Base-by-base conservation (phyloP, 2,888 invertebrate species). In the Chaetoderma sp. region DNA sequence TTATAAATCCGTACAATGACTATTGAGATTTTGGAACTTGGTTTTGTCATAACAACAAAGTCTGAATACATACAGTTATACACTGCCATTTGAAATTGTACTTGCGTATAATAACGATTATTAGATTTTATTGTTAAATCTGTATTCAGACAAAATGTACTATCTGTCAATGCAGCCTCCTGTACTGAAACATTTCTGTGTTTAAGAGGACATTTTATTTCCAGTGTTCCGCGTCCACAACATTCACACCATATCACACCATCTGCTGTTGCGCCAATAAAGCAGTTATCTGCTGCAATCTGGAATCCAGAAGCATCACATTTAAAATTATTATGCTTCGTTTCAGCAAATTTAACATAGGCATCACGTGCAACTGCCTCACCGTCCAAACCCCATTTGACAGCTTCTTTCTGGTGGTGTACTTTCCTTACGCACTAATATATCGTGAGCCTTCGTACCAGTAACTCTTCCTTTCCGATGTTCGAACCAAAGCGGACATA, bases 391-490 rank as follows among this genome's bases (percentile, higher is more conserved):
- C 62, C 65, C 59, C 65, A 65, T 25, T 36, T 45, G 5, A 68
- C 49, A 13, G 64, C 52, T 13, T 47, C 47, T 32, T 21, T 47
- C 10, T 21, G 18, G 13, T n/a, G 25, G 6, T 18, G 61, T 64
- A 10, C 33, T 44, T 4, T 39, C 52, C 28, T 57, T 64, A 21
- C 30, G 25, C 5, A 16, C 18, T n/a, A 60, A 27, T n/a, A 68
- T 57, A 39, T 64, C 61, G 58, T 68, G 64, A 25, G 68, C 68
- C 27, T 61, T 65, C 8, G 60, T 47, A 16, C 27, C 68, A n/a
- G 68, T 68, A 6, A 68, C 58, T 16, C 68, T 13, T 1, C 68
- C 64, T 23, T 50, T 60, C 13, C 64, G 42, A 5, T 68, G 68
- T 39, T 65, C 50, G 27, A 27, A 65, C 68, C 68, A 68, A 3